These are phyloP conservation scores for Diachasma alloeum DNA, from an alignment of 1,140 invertebrate genomes.

Conservation along the genomic window DNA sequence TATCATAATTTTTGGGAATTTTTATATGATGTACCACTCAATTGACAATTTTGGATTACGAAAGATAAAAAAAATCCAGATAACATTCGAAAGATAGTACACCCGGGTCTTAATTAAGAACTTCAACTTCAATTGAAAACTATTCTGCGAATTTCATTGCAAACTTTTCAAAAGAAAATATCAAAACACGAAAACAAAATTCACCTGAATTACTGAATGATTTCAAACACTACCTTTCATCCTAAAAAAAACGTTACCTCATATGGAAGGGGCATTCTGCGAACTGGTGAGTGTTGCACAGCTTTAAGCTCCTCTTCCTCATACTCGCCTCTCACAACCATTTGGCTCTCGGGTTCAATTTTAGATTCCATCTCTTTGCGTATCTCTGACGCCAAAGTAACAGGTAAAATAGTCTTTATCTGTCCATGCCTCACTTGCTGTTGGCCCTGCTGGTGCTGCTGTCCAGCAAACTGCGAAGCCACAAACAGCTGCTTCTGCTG, in stretches of 20 bases:
- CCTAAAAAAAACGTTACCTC: conserved; percentile 30
- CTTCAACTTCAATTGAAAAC: too few species aligned
- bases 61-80: too few species aligned
- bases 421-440: conserved; percentile 42
- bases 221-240: too few species aligned
- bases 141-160: too few species aligned
- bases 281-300: conserved; percentile 43
- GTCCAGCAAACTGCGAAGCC: conserved; percentile 33
- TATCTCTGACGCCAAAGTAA: conserved; percentile 37
- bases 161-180: too few species aligned
- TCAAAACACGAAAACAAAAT: too few species aligned
- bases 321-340: neutral
- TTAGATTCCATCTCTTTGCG: conserved; percentile 43
- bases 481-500: conserved; percentile 51
- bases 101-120: too few species aligned
- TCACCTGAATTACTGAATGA: too few species aligned
- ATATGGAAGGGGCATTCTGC: conserved; percentile 55
- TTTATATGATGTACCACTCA: too few species aligned
- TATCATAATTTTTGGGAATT: too few species aligned
- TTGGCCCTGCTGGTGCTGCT: conserved; percentile 23
- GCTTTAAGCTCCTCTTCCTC: conserved; percentile 48
- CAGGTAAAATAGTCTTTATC: conserved; percentile 51
- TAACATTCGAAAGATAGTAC: too few species aligned
- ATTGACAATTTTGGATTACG: too few species aligned
- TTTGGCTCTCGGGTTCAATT: conserved; percentile 22